phyloP scores from a whole-genome alignment of 2,888 invertebrate species.

The Diarsia mendica region DNA sequence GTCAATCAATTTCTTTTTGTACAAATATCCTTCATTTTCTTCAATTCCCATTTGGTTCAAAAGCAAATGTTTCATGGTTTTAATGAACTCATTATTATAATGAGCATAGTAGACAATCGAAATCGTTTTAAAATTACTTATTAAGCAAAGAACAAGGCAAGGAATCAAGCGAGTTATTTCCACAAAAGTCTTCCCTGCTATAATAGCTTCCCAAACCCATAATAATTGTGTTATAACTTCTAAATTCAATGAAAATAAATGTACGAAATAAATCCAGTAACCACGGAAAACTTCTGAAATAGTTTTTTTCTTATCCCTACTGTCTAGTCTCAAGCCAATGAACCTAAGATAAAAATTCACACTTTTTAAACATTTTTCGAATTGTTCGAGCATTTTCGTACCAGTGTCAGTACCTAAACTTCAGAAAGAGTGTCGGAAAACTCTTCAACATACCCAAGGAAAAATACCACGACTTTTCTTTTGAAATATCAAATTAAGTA shows the following conservation, averaged over 20 bases:
- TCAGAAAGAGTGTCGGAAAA: neutral
- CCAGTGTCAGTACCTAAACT: neutral
- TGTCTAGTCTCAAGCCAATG: constrained; percentile 35
- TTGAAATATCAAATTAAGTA: constrained; percentile 17
- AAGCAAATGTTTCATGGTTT: constrained; percentile 37
- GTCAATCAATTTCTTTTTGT: constrained; percentile 34
- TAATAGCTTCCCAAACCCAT: constrained; percentile 44
- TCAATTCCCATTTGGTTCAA: constrained; percentile 1
- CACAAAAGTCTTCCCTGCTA: constrained; percentile 41
- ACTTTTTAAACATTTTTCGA: constrained; percentile 35
- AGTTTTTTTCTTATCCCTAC: constrained; percentile 10
- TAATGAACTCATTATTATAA: constrained; percentile 43
- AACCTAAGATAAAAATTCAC: constrained; percentile 44
- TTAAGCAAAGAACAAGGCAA: constrained; percentile 36
- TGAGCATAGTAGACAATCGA: constrained; percentile 36
- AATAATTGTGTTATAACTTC: constrained; percentile 22
- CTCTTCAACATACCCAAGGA: neutral
- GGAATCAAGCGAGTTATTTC: constrained; percentile 53
- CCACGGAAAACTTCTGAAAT: constrained; percentile 16
- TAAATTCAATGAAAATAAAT: constrained; percentile 34
- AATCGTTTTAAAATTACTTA: constrained; percentile 40
- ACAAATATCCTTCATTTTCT: constrained; percentile 21
- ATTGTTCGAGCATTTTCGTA: constrained; percentile 45
- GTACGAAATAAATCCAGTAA: constrained; percentile 24
- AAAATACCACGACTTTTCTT: neutral